A percentile compares a stretch with the other conserved stretches of the same genome.
These are phyloP conservation scores for Chionis minor DNA, from an alignment of 2,113 vertebrate species.

Conservation along the genomic window DNA sequence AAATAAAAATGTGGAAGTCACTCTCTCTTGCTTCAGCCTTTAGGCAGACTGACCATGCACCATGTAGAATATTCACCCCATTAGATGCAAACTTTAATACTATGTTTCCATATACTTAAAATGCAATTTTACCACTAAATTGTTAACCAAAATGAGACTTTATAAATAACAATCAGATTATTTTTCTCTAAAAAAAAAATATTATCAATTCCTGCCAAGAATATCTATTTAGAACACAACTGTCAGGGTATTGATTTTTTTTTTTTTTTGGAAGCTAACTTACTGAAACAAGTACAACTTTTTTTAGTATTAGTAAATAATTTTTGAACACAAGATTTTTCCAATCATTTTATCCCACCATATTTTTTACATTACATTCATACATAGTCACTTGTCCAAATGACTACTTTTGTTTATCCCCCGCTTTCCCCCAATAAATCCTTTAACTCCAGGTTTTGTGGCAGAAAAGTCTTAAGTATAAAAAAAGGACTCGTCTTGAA, in stretches of 20 bases:
- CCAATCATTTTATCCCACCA: neutral
- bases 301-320: neutral
- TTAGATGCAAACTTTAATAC: neutral
- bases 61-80: neutral
- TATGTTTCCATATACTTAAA: neutral
- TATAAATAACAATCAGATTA: neutral
- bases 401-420: neutral
- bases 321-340: neutral
- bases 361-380: neutral
- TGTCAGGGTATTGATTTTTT: neutral
- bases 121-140: neutral
- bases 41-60: neutral
- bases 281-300: neutral
- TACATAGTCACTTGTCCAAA: neutral
- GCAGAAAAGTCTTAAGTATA: neutral
- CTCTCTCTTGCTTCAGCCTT: neutral
- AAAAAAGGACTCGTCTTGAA: neutral
- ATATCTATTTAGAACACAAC: neutral
- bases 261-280: neutral
- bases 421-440: neutral
- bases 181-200: neutral
- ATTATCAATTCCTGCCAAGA: neutral
- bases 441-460: neutral
- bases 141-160: neutral
- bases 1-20: neutral